These are phyloP conservation scores for Salminus brasiliensis DNA, from an alignment of 2,113 vertebrate genomes.

Conservation along the genomic window DNA sequence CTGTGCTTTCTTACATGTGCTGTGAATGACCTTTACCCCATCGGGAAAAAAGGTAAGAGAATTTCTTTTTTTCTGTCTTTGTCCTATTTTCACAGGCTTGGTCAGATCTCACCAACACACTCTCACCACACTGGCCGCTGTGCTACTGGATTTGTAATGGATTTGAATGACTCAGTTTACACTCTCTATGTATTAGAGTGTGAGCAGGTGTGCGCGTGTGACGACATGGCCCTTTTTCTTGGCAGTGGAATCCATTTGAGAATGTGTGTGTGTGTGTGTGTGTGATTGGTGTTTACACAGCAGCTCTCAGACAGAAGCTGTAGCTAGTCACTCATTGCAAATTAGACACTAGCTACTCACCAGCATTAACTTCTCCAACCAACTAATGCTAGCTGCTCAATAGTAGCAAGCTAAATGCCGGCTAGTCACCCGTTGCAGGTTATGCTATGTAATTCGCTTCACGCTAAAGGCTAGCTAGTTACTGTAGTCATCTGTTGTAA, in stretches of 20 bases:
- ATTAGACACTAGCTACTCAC: too few relatives aligned
- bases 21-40: not conserved
- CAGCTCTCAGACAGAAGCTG: constrained; percentile 39
- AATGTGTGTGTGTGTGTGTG: constrained; percentile 20
- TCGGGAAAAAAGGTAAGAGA: constrained; percentile 15
- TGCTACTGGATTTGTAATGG: not conserved
- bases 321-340: too few relatives aligned
- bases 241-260: not conserved
- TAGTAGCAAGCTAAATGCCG: too few relatives aligned
- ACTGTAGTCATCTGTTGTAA: too few relatives aligned
- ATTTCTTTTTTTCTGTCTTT: not conserved
- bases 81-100: not conserved
- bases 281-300: constrained; percentile 44
- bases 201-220: not conserved
- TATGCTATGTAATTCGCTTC: too few relatives aligned
- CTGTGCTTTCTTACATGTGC: constrained; percentile 35
- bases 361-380: too few relatives aligned
- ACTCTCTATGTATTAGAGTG: not conserved
- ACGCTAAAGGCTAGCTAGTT: too few relatives aligned
- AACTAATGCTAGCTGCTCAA: too few relatives aligned
- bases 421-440: too few relatives aligned
- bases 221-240: not conserved
- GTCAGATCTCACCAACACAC: too few relatives aligned
- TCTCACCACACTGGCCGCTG: not conserved
- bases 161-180: not conserved